These are phyloP conservation scores for Callithrix jacchus DNA, from an alignment of 2,113 vertebrate species.

Conservation along the genomic window DNA sequence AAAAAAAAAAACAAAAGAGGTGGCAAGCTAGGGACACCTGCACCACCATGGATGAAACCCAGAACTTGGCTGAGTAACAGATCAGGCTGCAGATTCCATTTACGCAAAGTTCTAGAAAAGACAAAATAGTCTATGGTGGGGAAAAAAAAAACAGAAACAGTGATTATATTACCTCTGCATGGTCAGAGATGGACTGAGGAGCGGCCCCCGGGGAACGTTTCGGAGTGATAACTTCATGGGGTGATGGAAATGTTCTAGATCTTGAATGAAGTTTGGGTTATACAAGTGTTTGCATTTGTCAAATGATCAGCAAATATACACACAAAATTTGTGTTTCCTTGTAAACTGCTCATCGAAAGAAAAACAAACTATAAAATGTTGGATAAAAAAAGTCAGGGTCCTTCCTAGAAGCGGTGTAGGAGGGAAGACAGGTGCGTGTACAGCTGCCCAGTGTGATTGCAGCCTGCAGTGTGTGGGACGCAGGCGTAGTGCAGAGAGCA, in stretches of 20 bases:
- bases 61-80: accelerated
- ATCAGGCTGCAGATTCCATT: accelerated
- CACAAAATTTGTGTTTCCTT: background rate
- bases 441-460: accelerated
- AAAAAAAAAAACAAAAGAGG: too few species aligned
- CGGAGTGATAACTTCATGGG: background rate
- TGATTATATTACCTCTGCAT: too few species aligned
- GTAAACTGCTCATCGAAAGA: background rate
- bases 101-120: background rate
- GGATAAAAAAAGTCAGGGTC: background rate
- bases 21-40: too few species aligned
- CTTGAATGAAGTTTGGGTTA: background rate
- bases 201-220: accelerated
- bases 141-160: background rate
- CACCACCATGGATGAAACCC: accelerated
- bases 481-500: background rate
- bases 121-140: background rate
- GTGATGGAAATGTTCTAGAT: background rate
- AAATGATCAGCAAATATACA: background rate
- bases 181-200: background rate
- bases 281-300: background rate
- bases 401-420: too few species aligned
- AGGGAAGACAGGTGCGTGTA: background rate
- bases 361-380: background rate
- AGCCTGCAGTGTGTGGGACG: background rate